Evolutionary conservation across 1,140 invertebrate genomes (phyloP).

Genomic region (Cydia fagiglandana): DNA sequence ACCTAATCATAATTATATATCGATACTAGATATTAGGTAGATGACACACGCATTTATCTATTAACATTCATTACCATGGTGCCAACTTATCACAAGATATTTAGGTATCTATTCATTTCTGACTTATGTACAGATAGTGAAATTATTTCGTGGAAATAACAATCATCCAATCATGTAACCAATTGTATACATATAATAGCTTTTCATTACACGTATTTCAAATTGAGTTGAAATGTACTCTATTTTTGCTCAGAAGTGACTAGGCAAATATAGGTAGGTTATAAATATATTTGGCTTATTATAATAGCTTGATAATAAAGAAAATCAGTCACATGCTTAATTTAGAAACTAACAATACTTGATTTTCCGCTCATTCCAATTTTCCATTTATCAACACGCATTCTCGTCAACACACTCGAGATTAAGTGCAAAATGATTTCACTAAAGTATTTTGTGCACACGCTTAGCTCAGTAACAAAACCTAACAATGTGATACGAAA

Average conservation of each 20-base stretch:
- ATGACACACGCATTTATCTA: background rate
- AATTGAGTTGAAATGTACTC: background rate
- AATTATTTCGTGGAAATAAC: background rate
- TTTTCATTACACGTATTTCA: background rate
- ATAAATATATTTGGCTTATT: background rate
- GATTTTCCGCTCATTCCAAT: slow-evolving; percentile 32
- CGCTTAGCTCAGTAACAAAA: slow-evolving; percentile 45
- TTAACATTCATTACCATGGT: no score
- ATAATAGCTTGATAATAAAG: background rate
- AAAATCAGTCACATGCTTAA: slow-evolving; percentile 42
- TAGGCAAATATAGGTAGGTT: background rate
- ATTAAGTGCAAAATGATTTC: slow-evolving; percentile 41
- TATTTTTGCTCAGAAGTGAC: background rate
- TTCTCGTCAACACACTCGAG: slow-evolving; percentile 37
- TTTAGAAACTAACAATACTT: slow-evolving; percentile 27
- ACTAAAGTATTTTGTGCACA: slow-evolving; percentile 67
- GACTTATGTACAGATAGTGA: background rate
- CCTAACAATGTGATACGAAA: slow-evolving; percentile 42
- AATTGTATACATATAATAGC: no score
- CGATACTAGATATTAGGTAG: background rate
- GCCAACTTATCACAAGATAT: background rate
- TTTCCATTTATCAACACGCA: slow-evolving; percentile 34
- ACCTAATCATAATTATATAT: no score
- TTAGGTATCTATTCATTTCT: background rate
- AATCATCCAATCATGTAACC: background rate